phyloP scores from a whole-genome alignment of 2,888 invertebrate genomes.

The Aradus depressus region DNA sequence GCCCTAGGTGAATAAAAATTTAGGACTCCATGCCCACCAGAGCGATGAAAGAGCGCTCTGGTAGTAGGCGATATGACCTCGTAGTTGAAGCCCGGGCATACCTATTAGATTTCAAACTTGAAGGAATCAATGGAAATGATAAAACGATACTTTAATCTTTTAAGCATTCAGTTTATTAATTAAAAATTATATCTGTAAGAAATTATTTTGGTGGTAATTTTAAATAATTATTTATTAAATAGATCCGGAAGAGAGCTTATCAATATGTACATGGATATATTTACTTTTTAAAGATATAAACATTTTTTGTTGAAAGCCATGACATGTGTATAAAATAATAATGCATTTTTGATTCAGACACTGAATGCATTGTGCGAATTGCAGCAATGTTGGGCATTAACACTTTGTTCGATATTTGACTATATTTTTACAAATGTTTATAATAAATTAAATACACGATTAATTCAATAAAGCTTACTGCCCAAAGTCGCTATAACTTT shows the following conservation, averaged over 20 bases:
- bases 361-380: constrained; percentile 19
- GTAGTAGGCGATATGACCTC: too few species aligned
- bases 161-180: constrained; percentile 20
- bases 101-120: too few species aligned
- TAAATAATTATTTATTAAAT: constrained; percentile 12
- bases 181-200: constrained; percentile 14
- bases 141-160: background rate
- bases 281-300: constrained; percentile 7
- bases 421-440: constrained; percentile 5
- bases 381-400: constrained; percentile 15
- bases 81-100: too few species aligned
- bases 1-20: too few species aligned
- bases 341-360: constrained; percentile 7
- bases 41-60: too few species aligned
- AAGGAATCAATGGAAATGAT: too few species aligned
- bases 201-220: constrained; percentile 12
- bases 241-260: constrained; percentile 16
- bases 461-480: constrained; percentile 16
- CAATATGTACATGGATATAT: constrained; percentile 14
- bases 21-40: too few species aligned
- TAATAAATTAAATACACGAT: constrained; percentile 8
- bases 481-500: constrained; percentile 7
- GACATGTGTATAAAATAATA: constrained; percentile 8
- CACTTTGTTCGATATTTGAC: constrained; percentile 4
- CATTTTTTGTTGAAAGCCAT: constrained; percentile 16